phyloP scores from a whole-genome alignment of 2,113 vertebrate genomes.

The Calyptomena viridis region DNA sequence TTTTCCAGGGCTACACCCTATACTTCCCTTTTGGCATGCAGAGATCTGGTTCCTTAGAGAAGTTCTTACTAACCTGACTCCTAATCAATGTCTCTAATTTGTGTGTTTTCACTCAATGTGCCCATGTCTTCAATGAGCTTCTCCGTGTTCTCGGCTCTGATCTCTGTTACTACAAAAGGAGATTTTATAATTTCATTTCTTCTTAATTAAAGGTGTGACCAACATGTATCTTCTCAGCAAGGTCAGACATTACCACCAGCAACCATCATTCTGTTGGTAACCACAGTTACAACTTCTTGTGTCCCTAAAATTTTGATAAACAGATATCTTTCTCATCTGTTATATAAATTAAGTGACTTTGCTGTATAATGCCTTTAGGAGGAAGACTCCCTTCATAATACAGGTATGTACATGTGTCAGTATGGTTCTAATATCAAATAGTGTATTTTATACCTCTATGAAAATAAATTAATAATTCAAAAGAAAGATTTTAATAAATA shows the following conservation, averaged over 20 bases:
- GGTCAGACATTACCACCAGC: neutral
- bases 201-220: neutral
- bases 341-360: neutral
- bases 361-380: neutral
- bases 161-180: neutral
- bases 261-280: neutral
- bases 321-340: neutral
- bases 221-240: neutral
- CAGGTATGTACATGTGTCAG: accelerated
- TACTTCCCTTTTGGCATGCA: neutral
- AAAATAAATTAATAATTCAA: neutral
- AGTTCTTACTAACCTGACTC: neutral
- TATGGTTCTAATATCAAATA: neutral
- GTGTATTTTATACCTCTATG: neutral
- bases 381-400: neutral
- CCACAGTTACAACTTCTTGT: neutral
- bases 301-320: neutral
- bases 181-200: neutral
- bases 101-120: neutral
- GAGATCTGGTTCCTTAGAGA: neutral
- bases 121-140: neutral
- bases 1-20: neutral
- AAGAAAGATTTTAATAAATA: neutral
- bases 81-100: neutral
- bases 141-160: neutral